Evolutionary conservation across 2,888 invertebrate species (phyloP).

Genomic region (Hypolimnas misippus): DNA sequence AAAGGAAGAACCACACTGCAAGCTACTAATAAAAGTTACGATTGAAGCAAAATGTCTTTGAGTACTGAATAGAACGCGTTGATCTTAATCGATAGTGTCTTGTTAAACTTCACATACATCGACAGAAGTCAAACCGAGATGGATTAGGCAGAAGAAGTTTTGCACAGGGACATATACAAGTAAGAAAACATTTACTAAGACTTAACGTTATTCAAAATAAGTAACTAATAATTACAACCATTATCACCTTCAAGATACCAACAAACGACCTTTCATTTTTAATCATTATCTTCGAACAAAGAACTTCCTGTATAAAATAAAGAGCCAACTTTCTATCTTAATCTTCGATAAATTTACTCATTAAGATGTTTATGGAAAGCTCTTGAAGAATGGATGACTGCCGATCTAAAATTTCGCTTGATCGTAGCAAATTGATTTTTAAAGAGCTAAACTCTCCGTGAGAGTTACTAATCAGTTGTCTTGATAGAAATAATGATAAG

Average conservation of each 20-base stretch:
- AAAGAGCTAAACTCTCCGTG: constrained; percentile 15
- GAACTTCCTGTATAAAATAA: constrained; percentile 50
- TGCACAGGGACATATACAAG: too few relatives aligned
- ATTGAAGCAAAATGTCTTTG: too few relatives aligned
- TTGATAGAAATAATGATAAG: constrained; percentile 27
- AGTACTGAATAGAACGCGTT: too few relatives aligned
- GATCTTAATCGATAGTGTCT: too few relatives aligned
- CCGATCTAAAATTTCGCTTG: constrained; percentile 12
- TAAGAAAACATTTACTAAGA: too few relatives aligned
- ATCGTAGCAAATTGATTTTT: constrained; percentile 21
- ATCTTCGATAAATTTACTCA: constrained; percentile 59
- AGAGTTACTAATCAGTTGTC: constrained; percentile 24
- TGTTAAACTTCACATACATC: too few relatives aligned
- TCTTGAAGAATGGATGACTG: constrained; percentile 6
- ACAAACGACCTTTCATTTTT: constrained; percentile 7
- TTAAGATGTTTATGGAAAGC: constrained; percentile 53
- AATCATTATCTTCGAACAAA: not conserved
- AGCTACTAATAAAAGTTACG: too few relatives aligned
- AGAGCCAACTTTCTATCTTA: constrained; percentile 58
- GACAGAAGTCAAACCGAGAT: too few relatives aligned
- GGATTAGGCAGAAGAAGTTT: too few relatives aligned
- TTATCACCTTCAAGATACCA: not conserved
- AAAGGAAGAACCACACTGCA: too few relatives aligned
- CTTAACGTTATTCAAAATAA: too few relatives aligned
- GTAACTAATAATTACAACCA: too few relatives aligned